Conservation (phyloP, 2,113 vertebrate genomes). For the Phrynosoma platyrhinos region DNA sequence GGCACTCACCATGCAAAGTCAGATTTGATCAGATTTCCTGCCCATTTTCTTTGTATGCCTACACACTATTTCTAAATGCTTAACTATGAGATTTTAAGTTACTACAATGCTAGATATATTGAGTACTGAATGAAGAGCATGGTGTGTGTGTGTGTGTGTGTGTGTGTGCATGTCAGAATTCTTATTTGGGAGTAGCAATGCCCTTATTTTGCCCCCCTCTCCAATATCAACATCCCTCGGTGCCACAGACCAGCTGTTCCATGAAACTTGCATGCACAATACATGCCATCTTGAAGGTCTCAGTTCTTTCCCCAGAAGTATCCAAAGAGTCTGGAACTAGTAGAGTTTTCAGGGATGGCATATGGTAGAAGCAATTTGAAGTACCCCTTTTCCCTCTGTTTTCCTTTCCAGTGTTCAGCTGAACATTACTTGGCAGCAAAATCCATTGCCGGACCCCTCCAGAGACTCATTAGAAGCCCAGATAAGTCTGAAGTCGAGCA, state of each 20-base stretch:
- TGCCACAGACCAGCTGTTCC: not conserved
- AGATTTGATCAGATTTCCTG: no score
- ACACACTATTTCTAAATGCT: no score
- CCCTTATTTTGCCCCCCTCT: no score
- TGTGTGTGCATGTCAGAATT: no score
- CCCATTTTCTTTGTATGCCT: no score
- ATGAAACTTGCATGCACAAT: not conserved
- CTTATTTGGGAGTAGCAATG: no score
- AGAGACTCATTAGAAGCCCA: slow-evolving; percentile 74
- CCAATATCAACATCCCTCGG: no score
- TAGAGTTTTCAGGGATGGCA: not conserved
- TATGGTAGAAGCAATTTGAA: slow-evolving; percentile 6
- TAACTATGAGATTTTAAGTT: no score
- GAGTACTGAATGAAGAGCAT: no score
- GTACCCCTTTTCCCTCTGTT: slow-evolving; percentile 25
- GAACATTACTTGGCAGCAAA: slow-evolving; percentile 65
- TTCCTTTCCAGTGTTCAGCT: slow-evolving; percentile 39
- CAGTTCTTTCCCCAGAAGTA: not conserved
- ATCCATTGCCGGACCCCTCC: slow-evolving; percentile 53
- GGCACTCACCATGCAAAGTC: no score
- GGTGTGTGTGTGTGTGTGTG: no score
- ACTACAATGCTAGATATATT: no score
- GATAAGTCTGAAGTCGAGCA: slow-evolving; percentile 55
- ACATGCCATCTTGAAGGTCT: not conserved
- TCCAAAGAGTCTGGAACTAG: not conserved